These are phyloP conservation scores for Sitophilus oryzae DNA, from an alignment of 1,140 invertebrate genomes.

Conservation along the genomic window DNA sequence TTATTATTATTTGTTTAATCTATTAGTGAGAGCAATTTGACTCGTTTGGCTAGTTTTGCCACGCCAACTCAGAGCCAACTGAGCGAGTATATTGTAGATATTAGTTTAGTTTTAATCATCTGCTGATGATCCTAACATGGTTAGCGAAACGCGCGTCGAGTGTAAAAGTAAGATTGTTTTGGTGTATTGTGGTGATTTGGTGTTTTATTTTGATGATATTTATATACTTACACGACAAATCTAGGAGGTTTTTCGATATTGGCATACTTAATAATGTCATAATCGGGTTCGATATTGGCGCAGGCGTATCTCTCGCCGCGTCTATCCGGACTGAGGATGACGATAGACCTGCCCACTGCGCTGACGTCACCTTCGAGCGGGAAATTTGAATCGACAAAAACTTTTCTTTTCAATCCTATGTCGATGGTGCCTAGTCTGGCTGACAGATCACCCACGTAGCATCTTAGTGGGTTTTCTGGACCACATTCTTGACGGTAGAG, in stretches of 20 bases:
- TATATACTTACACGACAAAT: conserved; percentile 73
- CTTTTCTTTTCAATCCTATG: conserved; percentile 68
- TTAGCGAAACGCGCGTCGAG: no score
- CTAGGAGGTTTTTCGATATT: conserved; percentile 80
- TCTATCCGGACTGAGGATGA: conserved; percentile 73
- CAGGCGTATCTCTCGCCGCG: conserved; percentile 72
- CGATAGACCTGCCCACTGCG: conserved; percentile 78
- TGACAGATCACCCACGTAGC: conserved; percentile 89
- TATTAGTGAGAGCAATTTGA: no score
- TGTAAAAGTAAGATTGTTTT: no score
- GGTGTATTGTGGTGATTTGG: no score
- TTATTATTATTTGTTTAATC: no score
- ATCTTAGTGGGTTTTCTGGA: conserved; percentile 77
- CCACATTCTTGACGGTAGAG: conserved; percentile 83
- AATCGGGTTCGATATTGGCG: conserved; percentile 85
- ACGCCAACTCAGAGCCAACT: no score
- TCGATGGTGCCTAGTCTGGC: conserved; percentile 77
- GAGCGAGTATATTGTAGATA: no score
- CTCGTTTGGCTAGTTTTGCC: no score
- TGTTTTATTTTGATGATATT: no score
- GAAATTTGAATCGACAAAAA: conserved; percentile 83
- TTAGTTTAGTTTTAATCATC: no score
- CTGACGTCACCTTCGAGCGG: conserved; percentile 71
- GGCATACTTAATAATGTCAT: conserved; percentile 85
- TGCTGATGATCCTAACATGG: no score